These are phyloP conservation scores for Cheilosia soror DNA, from an alignment of 2,888 invertebrate genomes.

Conservation along the genomic window DNA sequence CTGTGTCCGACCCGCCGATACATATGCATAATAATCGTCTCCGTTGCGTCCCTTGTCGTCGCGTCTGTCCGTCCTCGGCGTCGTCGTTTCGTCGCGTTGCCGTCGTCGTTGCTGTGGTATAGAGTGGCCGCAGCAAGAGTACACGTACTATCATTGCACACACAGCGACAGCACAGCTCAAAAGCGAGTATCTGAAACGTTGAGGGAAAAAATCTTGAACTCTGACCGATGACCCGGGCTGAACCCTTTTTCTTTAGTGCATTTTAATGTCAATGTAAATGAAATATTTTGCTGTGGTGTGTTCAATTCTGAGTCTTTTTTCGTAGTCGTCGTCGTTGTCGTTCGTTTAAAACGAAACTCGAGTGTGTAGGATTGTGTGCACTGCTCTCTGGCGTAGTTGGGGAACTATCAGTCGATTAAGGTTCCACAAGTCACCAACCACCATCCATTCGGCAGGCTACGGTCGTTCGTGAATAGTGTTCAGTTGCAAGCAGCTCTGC, in stretches of 20 bases:
- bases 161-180: conserved; percentile 12
- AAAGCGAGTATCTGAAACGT: conserved; percentile 48
- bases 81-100: conserved; percentile 3
- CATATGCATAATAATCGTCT: conserved; percentile 44
- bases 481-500: conserved; percentile 8
- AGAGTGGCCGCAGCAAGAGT: conserved; percentile 11
- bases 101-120: conserved; percentile 5
- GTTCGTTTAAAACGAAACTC: conserved; percentile 37
- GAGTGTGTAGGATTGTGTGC: conserved; percentile 27
- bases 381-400: conserved; percentile 40
- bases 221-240: conserved; percentile 82
- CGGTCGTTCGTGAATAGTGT: conserved; percentile 53
- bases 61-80: conserved; percentile 8
- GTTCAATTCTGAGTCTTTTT: conserved; percentile 41
- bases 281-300: conserved; percentile 69
- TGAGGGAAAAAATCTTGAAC: conserved; percentile 81
- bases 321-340: background rate
- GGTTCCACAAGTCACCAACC: conserved; percentile 66
- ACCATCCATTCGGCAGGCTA: conserved; percentile 48
- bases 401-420: conserved; percentile 72
- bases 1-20: conserved; percentile 48
- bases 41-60: conserved; percentile 22
- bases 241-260: conserved; percentile 76
- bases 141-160: conserved; percentile 23
- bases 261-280: conserved; percentile 78